Evolutionary conservation across 2,797 vertebrate species (phyloP), one percentile per base, ranked within the genome.

Genomic region (Anomalospiza imberbis): DNA sequence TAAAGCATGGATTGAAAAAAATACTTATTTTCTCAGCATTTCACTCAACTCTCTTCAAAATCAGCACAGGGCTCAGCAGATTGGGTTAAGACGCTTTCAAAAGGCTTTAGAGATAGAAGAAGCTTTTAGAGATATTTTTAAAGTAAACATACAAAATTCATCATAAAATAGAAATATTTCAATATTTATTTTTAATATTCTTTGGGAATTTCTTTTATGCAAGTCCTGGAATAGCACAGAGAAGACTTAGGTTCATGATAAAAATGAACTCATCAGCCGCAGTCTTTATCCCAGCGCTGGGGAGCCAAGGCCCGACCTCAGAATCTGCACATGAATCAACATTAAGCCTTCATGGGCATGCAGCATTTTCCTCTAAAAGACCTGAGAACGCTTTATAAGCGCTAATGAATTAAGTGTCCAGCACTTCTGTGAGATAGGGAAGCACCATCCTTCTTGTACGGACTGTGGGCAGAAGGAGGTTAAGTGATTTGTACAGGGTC

Each of bases 401-500:
- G 25, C 47, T 94, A 96, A 96, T 91, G 82, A 95, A 94, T 95
- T 94, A 91, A 90, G 79, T 54, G 77, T 76, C 85, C 85, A 54
- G 89, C 76, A 18, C 73, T 95, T 65, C 51, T 24, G 20, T 4
- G 48, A 93, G 73, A 89, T 65, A 84, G 57, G 48, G 84, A 84
- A 95, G 67, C 62, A 88, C 55, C 84, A 94, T 84, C 82, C 74
- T 86, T 93, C 89, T 94, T 91, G 72, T 84, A 73, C 0, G 17
- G 79, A 65, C 91, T 89, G 87, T 81, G 94, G 91, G 80, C 88
- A 90, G 79, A 92, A 76, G 76, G 85, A 96, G 80, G 91, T 94
- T 94, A 97, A 97, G 93, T 93, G 91, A 85, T 96, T 90, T 92
- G 93, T 79, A 86, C 89, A 51, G 85, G 94, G 94, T 90, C 89